These are phyloP conservation scores for Eupsilia transversa DNA, from an alignment of 2,888 invertebrate genomes.

Conservation along the genomic window DNA sequence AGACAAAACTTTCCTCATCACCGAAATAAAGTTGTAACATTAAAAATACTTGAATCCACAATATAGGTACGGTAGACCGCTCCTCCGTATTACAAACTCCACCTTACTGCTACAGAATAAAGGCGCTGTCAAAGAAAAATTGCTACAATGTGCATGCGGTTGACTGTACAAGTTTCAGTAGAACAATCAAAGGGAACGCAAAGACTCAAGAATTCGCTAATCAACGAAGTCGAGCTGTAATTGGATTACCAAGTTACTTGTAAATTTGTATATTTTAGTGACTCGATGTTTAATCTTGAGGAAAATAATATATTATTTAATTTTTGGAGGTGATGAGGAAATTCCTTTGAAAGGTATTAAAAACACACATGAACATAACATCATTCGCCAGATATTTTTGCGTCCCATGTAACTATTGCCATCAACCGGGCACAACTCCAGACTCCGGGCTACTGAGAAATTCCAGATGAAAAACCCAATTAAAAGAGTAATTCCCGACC, in stretches of 20 bases:
- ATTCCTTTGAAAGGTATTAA: background rate
- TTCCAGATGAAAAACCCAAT: too few relatives aligned
- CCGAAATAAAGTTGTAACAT: constrained; percentile 1
- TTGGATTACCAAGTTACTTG: constrained; percentile 44
- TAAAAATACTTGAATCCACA: constrained; percentile 27
- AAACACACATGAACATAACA: too few relatives aligned
- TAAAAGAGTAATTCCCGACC: too few relatives aligned
- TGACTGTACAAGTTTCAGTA: constrained; percentile 17
- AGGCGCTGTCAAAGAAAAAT: background rate
- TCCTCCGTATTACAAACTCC: background rate
- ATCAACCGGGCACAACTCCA: too few relatives aligned
- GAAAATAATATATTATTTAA: constrained; percentile 10
- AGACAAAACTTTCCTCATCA: constrained; percentile 31
- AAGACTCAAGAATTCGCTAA: constrained; percentile 50
- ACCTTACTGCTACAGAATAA: background rate
- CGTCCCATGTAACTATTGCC: too few relatives aligned
- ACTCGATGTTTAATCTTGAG: constrained; percentile 51
- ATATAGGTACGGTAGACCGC: constrained; percentile 8
- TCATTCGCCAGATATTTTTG: too few relatives aligned
- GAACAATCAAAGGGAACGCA: constrained; percentile 33
- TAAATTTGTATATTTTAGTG: constrained; percentile 42
- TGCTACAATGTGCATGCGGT: background rate
- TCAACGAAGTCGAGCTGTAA: constrained; percentile 52
- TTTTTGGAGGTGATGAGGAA: background rate
- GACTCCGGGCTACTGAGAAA: too few relatives aligned